Conservation (phyloP, 2,888 invertebrate genomes). For the Synanthedon formicaeformis region DNA sequence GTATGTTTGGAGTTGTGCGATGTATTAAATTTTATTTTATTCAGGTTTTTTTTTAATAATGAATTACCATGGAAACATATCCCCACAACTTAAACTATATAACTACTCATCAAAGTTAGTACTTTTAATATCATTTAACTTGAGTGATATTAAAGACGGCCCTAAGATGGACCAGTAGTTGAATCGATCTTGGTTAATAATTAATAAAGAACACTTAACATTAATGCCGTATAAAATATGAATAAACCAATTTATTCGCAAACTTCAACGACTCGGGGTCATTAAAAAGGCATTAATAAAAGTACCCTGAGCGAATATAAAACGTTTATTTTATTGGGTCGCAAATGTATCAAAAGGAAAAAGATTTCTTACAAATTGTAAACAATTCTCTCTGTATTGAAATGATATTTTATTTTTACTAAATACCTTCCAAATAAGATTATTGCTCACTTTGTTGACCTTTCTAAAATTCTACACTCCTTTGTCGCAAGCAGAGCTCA, state of each 20-base stretch:
- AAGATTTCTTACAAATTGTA: constrained; percentile 1
- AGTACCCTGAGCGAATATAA: constrained; percentile 8
- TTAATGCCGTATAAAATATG: constrained; percentile 1
- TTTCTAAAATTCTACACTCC: constrained; percentile 14
- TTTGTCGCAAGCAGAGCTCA: constrained; percentile 21
- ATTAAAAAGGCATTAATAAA: constrained; percentile 20
- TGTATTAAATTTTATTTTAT: too few species aligned
- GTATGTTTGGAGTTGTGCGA: too few species aligned
- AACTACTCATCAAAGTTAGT: too few species aligned
- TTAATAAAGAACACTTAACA: too few species aligned
- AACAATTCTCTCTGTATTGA: neutral
- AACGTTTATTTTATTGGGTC: constrained; percentile 6
- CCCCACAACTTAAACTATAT: too few species aligned
- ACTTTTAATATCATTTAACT: too few species aligned
- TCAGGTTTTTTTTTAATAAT: too few species aligned
- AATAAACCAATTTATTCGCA: constrained; percentile 10
- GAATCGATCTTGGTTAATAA: too few species aligned
- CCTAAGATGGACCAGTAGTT: too few species aligned
- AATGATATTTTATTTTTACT: constrained; percentile 8
- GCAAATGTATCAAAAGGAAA: constrained; percentile 2
- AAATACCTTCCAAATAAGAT: constrained; percentile 3
- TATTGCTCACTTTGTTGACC: constrained; percentile 17
- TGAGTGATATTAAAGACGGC: too few species aligned
- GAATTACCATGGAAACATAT: too few species aligned
- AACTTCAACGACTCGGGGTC: constrained; percentile 11